Evolutionary conservation across 2,113 vertebrate genomes (phyloP).

Genomic region (Strix aluco): DNA sequence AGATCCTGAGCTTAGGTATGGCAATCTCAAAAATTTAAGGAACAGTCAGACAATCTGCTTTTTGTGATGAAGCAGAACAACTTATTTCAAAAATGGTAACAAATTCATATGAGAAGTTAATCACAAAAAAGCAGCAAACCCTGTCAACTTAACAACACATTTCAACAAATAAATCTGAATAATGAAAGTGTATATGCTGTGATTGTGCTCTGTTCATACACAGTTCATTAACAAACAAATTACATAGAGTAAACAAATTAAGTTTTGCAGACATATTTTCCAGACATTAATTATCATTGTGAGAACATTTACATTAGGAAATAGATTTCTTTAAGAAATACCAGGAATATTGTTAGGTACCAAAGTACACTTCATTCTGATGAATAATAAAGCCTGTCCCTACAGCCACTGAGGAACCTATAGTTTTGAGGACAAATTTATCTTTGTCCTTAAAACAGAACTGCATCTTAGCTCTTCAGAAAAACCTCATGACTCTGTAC

Average conservation of each 20-base stretch:
- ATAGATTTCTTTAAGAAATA: neutral
- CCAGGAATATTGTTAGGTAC: neutral
- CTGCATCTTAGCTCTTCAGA: neutral
- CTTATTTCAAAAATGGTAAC: neutral
- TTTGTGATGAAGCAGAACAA: neutral
- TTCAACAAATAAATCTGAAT: neutral
- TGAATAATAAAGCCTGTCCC: neutral
- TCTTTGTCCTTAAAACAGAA: neutral
- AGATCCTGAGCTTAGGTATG: neutral
- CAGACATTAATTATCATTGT: neutral
- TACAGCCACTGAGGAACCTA: neutral
- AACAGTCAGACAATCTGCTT: neutral
- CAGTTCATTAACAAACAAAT: slow-evolving; percentile 20
- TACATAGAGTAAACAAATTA: neutral
- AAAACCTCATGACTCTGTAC: neutral
- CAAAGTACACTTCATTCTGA: neutral
- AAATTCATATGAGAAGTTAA: neutral
- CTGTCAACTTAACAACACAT: neutral
- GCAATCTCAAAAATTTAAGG: neutral
- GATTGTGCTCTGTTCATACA: neutral
- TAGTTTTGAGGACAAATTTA: neutral
- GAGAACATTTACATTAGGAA: neutral
- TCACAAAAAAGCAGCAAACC: neutral
- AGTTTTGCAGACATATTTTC: neutral
- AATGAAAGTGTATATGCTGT: neutral